Percentiles rank a stretch among this genome's conserved stretches.
These are phyloP conservation scores for Lagenorhynchus albirostris DNA, from an alignment of 2,113 vertebrate genomes.

Conservation along the genomic window DNA sequence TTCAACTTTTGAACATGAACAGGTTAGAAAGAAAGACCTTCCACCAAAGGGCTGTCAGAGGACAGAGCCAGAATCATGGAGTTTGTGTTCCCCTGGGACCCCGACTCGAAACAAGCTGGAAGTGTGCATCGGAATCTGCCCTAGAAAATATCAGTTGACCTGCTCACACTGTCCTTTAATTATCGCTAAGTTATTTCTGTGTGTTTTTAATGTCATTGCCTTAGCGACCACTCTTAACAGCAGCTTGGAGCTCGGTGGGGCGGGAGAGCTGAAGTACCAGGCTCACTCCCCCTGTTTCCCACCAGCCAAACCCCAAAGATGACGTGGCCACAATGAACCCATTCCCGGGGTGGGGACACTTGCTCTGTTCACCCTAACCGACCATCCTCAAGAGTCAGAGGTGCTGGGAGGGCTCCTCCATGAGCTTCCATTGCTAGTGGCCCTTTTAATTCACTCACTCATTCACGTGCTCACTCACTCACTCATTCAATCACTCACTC, in stretches of 20 bases:
- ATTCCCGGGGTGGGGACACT: rapidly evolving
- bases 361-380: background rate
- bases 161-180: background rate
- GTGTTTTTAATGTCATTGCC: background rate
- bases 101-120: background rate
- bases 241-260: too few species aligned
- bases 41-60: background rate
- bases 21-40: background rate
- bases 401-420: background rate
- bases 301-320: background rate
- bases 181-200: background rate
- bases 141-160: too few species aligned
- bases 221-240: too few species aligned
- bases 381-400: too few species aligned
- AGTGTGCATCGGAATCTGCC: background rate
- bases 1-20: background rate
- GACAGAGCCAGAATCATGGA: background rate
- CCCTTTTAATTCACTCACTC: background rate
- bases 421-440: rapidly evolving
- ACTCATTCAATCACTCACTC: too few species aligned
- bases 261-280: background rate
- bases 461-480: rapidly evolving
- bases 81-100: background rate
- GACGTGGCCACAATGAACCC: rapidly evolving
- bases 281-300: background rate